phyloP scores from a whole-genome alignment of 2,888 invertebrate species.

The Fragum sueziense region DNA sequence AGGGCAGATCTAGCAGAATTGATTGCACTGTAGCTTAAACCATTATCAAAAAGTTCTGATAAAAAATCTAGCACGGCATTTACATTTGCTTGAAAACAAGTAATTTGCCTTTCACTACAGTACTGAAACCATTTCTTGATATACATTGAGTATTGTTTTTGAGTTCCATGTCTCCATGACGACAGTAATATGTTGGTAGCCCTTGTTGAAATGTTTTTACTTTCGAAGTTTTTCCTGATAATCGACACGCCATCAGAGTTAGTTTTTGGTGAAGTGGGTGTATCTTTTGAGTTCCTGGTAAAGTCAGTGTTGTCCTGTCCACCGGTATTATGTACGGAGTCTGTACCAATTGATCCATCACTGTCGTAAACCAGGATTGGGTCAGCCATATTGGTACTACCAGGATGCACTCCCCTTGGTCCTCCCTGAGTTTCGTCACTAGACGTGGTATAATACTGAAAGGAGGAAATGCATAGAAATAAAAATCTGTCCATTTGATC shows the following conservation, averaged over 20 bases:
- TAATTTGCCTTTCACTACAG: constrained; percentile 29
- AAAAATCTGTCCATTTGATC: constrained; percentile 14
- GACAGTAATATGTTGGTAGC: constrained; percentile 37
- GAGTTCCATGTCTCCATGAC: no score
- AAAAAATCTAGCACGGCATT: constrained; percentile 20
- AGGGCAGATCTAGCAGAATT: constrained; percentile 29
- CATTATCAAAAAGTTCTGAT: constrained; percentile 2
- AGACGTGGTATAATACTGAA: constrained; percentile 31
- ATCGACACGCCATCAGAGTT: constrained; percentile 27
- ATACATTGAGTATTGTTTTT: no score
- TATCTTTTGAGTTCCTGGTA: neutral
- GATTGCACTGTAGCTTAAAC: constrained; percentile 26
- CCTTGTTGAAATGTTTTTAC: neutral
- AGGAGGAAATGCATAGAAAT: constrained; percentile 37
- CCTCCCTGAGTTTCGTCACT: constrained; percentile 23
- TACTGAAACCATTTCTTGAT: constrained; percentile 20
- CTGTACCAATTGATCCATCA: constrained; percentile 19
- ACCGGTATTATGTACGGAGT: neutral
- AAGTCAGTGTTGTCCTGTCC: neutral
- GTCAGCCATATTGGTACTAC: constrained; percentile 32
- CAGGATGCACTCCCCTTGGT: constrained; percentile 25
- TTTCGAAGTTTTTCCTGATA: constrained; percentile 8
- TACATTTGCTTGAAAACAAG: constrained; percentile 16
- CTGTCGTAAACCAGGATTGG: constrained; percentile 16
- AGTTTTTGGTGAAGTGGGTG: constrained; percentile 9